These are phyloP conservation scores for Chelidonichthys spinosus DNA, from an alignment of 2,797 vertebrate genomes.

Conservation along the genomic window DNA sequence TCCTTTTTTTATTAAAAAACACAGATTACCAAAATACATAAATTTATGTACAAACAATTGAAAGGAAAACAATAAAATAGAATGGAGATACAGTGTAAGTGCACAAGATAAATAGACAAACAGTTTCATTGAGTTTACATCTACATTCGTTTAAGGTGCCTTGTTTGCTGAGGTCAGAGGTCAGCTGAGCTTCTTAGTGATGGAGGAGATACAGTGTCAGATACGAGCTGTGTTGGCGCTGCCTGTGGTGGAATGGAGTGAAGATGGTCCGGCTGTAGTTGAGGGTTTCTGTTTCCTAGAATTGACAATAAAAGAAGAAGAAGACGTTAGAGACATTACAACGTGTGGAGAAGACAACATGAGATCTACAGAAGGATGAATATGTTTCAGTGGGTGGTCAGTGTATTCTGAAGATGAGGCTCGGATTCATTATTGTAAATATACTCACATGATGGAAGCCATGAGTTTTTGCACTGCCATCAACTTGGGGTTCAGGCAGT, in stretches of 20 bases:
- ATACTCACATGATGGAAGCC: constrained; percentile 61
- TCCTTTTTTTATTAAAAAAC: not conserved
- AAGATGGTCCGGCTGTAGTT: not conserved
- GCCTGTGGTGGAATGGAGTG: not conserved
- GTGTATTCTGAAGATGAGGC: not conserved
- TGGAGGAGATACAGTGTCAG: constrained; percentile 12
- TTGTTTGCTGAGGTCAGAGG: not conserved
- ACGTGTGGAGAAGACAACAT: not conserved
- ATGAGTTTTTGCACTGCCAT: constrained; percentile 13
- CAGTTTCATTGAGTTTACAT: not conserved
- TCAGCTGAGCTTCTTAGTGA: constrained; percentile 4
- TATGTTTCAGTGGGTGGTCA: not conserved
- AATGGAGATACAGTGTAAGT: not conserved
- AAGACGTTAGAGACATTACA: constrained; percentile 23
- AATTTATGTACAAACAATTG: not conserved
- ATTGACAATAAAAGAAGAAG: not conserved
- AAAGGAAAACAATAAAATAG: not conserved
- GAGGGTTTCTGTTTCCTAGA: not conserved
- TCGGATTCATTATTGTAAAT: not conserved
- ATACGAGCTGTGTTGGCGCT: not conserved
- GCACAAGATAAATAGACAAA: constrained; percentile 27
- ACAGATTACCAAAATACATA: not conserved
- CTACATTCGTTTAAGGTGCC: constrained; percentile 19
- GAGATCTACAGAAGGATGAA: not conserved
- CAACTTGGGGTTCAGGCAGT: constrained; percentile 65